phyloP scores from a whole-genome alignment of 2,113 vertebrate species.

The Centropus bengalensis region DNA sequence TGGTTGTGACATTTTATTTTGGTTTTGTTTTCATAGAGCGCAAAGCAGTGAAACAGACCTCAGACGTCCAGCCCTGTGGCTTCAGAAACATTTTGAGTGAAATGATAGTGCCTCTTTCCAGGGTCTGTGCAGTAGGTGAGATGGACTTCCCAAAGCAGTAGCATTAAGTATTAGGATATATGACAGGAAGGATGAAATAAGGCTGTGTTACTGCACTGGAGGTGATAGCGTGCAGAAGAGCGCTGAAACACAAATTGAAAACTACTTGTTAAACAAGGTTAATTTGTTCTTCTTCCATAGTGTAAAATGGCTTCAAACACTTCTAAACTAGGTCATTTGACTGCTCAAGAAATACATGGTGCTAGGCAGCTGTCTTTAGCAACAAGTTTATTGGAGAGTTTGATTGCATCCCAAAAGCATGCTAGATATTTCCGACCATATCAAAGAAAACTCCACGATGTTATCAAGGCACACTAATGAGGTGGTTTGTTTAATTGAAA shows the following conservation, averaged over 20 bases:
- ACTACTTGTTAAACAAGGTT: conserved; percentile 73
- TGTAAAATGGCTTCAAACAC: conserved; percentile 73
- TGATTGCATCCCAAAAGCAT: conserved; percentile 71
- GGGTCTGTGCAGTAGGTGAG: not conserved
- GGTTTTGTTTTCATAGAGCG: not conserved
- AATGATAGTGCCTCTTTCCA: not conserved
- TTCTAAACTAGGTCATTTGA: conserved; percentile 74
- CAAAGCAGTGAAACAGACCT: not conserved
- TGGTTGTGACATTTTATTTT: not conserved
- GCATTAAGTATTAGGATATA: not conserved
- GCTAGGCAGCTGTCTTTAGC: conserved; percentile 56
- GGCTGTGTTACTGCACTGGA: not conserved
- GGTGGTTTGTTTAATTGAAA: conserved; percentile 78
- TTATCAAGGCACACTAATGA: conserved; percentile 76
- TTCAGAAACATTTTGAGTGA: not conserved
- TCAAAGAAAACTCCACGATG: conserved; percentile 73
- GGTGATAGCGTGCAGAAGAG: not conserved
- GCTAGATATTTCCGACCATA: conserved; percentile 74
- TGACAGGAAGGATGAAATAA: conserved; percentile 21
- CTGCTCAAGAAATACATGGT: conserved; percentile 57
- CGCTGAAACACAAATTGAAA: conserved; percentile 71
- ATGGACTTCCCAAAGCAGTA: not conserved
- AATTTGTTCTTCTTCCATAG: conserved; percentile 71
- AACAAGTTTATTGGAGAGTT: conserved; percentile 63
- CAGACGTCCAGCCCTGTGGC: not conserved